phyloP scores from a whole-genome alignment of 2,113 vertebrate species.

The Brachyhypopomus gauderio region DNA sequence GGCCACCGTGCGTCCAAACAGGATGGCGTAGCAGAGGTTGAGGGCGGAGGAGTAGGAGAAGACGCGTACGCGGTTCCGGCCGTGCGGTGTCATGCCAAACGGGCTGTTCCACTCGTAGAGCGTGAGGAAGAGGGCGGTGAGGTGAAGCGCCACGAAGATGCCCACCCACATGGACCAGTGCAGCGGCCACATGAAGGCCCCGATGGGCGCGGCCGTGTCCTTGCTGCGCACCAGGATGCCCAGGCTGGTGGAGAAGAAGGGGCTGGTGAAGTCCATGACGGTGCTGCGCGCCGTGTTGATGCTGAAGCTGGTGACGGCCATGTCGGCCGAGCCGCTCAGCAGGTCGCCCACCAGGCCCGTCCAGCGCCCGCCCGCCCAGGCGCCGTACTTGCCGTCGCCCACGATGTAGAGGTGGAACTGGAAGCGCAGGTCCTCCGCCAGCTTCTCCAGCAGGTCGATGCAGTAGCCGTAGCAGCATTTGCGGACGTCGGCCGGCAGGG shows the following conservation, averaged over 20 bases:
- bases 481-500: slow-evolving; percentile 83
- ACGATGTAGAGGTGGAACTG: slow-evolving; percentile 94
- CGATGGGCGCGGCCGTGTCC: slow-evolving; percentile 88
- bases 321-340: slow-evolving; percentile 84
- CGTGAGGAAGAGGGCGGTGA: slow-evolving; percentile 92
- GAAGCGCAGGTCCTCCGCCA: slow-evolving; percentile 88
- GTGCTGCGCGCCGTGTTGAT: slow-evolving; percentile 91
- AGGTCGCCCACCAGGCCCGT: slow-evolving; percentile 93
- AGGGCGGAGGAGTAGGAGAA: slow-evolving; percentile 98
- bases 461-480: slow-evolving; percentile 96
- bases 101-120: slow-evolving; percentile 97
- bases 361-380: slow-evolving; percentile 85
- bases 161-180: slow-evolving; percentile 99
- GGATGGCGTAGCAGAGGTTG: slow-evolving; percentile 95
- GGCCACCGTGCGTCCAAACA: slow-evolving; percentile 90
- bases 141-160: slow-evolving; percentile 89
- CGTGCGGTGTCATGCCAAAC: slow-evolving; percentile 90
- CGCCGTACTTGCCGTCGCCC: slow-evolving; percentile 91
- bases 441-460: slow-evolving; percentile 90
- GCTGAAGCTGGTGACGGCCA: slow-evolving; percentile 95
- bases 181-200: slow-evolving; percentile 95
- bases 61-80: slow-evolving; percentile 85
- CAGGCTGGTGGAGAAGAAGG: slow-evolving; percentile 97
- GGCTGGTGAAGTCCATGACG: slow-evolving; percentile 95
- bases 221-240: slow-evolving; percentile 90